Conservation (phyloP, 1,140 invertebrate genomes). For the Tetramorium parvispinum region DNA sequence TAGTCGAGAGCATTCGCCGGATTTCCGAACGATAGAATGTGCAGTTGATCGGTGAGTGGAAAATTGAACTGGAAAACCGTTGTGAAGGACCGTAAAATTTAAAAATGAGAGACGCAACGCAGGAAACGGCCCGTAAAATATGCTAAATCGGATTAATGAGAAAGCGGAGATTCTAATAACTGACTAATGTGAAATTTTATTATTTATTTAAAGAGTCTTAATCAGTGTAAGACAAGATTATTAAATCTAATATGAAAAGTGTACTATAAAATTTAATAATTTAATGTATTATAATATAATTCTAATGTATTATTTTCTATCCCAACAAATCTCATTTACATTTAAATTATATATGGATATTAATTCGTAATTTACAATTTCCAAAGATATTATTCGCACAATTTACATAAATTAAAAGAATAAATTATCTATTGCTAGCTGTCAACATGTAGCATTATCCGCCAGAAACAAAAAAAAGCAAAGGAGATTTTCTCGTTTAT, state of each 20-base stretch:
- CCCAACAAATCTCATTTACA: not conserved
- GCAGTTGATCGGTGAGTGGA: slow-evolving; percentile 80
- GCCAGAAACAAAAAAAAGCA: not conserved
- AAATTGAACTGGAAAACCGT: slow-evolving; percentile 44
- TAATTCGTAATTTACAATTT: not conserved
- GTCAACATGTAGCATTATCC: not conserved
- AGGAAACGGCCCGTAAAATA: not conserved
- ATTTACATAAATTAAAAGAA: not conserved
- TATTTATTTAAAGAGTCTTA: not conserved
- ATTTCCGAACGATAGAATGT: slow-evolving; percentile 79
- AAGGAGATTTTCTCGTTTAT: not conserved
- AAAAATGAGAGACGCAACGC: not conserved
- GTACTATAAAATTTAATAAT: not conserved
- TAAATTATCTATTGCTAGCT: not conserved
- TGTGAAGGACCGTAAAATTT: not conserved
- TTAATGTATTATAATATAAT: not conserved
- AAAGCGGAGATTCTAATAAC: not conserved
- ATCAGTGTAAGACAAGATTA: not conserved
- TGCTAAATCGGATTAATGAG: not conserved
- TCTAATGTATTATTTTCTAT: slow-evolving; percentile 2
- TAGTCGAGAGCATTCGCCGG: slow-evolving; percentile 38
- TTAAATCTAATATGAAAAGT: not conserved
- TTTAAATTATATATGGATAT: not conserved
- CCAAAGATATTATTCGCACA: not conserved
- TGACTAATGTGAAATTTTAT: not conserved